These are phyloP conservation scores for Anthoscopus minutus DNA, from an alignment of 2,113 vertebrate species.

Conservation along the genomic window DNA sequence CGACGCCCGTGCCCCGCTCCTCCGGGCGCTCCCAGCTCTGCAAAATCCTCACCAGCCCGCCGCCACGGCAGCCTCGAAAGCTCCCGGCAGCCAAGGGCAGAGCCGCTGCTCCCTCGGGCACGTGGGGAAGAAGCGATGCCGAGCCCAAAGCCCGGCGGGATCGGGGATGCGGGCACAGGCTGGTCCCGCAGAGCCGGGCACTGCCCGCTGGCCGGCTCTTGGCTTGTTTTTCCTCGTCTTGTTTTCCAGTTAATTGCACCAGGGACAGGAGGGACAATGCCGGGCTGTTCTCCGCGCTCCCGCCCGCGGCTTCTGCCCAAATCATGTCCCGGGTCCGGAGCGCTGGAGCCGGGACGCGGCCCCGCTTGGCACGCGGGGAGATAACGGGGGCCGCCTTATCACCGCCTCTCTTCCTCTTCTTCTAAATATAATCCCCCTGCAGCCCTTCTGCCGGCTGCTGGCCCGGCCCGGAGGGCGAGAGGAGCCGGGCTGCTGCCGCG, in stretches of 20 bases:
- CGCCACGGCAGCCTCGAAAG: neutral
- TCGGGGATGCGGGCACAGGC: neutral
- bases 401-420: conserved; percentile 35
- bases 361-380: neutral
- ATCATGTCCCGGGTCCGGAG: neutral
- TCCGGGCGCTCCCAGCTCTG: neutral
- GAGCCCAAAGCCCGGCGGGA: neutral
- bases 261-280: conserved; percentile 58
- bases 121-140: neutral
- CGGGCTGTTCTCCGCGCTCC: conserved; percentile 40
- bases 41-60: neutral
- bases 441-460: conserved; percentile 24
- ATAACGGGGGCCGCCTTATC: conserved; percentile 50
- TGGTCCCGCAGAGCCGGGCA: neutral
- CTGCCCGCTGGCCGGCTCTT: neutral
- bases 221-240: conserved; percentile 45
- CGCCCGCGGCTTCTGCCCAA: conserved; percentile 20
- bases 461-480: neutral
- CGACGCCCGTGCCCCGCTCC: accelerated
- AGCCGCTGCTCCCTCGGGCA: neutral
- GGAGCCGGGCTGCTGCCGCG: neutral
- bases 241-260: conserved; percentile 68
- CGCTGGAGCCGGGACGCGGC: neutral
- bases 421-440: conserved; percentile 68
- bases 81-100: neutral